Evolutionary conservation across 1,140 invertebrate genomes (phyloP), one percentile per base, ranked within the genome.

Genomic region (Heliconius melpomene): DNA sequence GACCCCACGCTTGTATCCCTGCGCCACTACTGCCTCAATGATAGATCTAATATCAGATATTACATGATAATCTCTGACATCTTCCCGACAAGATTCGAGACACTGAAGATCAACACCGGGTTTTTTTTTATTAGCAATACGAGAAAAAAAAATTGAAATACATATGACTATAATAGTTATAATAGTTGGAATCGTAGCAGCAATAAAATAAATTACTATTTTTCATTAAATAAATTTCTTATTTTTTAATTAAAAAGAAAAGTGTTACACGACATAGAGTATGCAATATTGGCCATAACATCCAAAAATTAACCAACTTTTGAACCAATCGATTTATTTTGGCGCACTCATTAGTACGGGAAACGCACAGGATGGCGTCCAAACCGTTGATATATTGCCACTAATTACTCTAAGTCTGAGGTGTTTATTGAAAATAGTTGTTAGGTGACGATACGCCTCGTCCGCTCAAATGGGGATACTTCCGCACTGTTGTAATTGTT

Each of bases 351-450:
- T 91, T 91, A 91, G 87, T 84, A 83, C 84, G 88, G 85, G 89
- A 87, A 85, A 80, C 86, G 80, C 81, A 87, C 84, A 89, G 91
- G 84, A 91, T 92, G 89, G 90, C 89, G 85, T 82, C 82, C 78
- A 85, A 92, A 91, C 90, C 80, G 88, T 90, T 93, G 92, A 93
- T 93, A 90, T 90, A 93, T 93, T 92, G 85, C 90, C 88, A 82
- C 92, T 93, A 93, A 93, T 93, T 93, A 93, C 90, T 93, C 90
- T 91, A 74, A 86, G 84, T 83, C 86, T 81, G 87, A 92, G 89
- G 92, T 93, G 92, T 93, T 93, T 93, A 93, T 93, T 92, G 92
- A 92, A 91, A 91, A 92, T 93, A 91, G 86, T 88, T 88, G 85
- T 86, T 80, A 89, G 86, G 90, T 89, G 91, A 91, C 83, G 92